These are phyloP conservation scores for Homarus gammarus DNA, from an alignment of 2,888 invertebrate species.

Conservation along the genomic window DNA sequence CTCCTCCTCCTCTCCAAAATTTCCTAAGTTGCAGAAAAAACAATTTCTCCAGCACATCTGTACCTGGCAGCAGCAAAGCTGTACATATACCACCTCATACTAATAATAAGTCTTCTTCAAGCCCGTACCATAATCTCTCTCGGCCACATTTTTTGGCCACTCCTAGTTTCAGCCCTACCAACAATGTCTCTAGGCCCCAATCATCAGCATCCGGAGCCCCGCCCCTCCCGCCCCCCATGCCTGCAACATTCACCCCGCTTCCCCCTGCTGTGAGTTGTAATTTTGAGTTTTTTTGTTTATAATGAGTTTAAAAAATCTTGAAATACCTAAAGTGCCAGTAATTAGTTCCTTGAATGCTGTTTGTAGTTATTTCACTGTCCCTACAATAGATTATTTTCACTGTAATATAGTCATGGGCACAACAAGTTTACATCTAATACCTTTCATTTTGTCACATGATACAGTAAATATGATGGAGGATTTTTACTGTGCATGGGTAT, in stretches of 20 bases:
- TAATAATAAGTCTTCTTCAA: neutral
- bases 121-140: conserved; percentile 32
- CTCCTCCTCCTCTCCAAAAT: conserved; percentile 13
- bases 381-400: too few species aligned
- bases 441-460: neutral
- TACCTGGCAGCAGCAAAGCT: conserved; percentile 16
- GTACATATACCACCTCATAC: conserved; percentile 18
- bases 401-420: neutral
- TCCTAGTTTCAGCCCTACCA: conserved; percentile 25
- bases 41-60: conserved; percentile 5
- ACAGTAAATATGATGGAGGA: neutral
- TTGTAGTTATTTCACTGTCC: neutral
- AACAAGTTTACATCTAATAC: neutral
- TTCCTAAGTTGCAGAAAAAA: neutral
- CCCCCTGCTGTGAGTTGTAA: conserved; percentile 65
- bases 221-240: conserved; percentile 53
- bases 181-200: conserved; percentile 34
- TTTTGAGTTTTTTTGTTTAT: conserved; percentile 9
- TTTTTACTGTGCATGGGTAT: conserved; percentile 5
- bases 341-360: neutral
- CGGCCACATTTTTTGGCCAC: conserved; percentile 35
- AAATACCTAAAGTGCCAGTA: neutral
- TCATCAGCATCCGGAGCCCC: conserved; percentile 47
- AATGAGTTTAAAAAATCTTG: neutral
- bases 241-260: conserved; percentile 43